Percentiles rank a stretch among this genome's conserved stretches.
Evolutionary conservation across 2,113 vertebrate species (phyloP).

Genomic region (Tiliqua scincoides): DNA sequence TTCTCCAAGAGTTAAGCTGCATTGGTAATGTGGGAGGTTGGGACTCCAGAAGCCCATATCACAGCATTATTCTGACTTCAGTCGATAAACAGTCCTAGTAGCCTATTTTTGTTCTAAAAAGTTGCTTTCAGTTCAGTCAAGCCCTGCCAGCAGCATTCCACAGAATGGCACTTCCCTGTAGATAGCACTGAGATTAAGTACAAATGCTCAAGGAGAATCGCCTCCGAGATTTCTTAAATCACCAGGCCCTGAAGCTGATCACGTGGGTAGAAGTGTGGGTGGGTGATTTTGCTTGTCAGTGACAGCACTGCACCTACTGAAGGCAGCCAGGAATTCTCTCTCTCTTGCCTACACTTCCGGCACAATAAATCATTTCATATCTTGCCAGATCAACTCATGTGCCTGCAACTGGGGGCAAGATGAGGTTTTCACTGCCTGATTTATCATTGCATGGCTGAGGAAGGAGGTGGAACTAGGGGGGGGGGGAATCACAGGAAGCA

Average conservation of each 20-base stretch:
- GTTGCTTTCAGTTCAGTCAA: neutral
- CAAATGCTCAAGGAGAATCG: neutral
- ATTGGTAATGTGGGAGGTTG: neutral
- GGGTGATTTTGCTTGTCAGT: neutral
- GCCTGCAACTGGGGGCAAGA: neutral
- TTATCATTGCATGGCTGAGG: neutral
- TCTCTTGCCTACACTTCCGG: neutral
- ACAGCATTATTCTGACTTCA: neutral
- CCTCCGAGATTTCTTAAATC: neutral
- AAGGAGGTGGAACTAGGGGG: neutral
- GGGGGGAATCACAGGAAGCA: neutral
- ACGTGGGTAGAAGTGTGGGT: neutral
- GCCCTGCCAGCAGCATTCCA: neutral
- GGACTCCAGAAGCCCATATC: neutral
- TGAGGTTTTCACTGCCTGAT: neutral
- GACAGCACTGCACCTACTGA: neutral
- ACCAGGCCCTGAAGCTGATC: neutral
- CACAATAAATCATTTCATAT: neutral
- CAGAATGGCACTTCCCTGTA: neutral
- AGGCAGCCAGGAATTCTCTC: neutral
- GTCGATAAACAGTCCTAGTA: neutral
- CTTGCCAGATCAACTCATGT: neutral
- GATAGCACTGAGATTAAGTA: neutral
- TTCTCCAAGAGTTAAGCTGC: neutral
- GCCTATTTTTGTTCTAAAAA: neutral